These are phyloP conservation scores for Iguana delicatissima DNA, from an alignment of 2,797 vertebrate genomes.

Conservation along the genomic window DNA sequence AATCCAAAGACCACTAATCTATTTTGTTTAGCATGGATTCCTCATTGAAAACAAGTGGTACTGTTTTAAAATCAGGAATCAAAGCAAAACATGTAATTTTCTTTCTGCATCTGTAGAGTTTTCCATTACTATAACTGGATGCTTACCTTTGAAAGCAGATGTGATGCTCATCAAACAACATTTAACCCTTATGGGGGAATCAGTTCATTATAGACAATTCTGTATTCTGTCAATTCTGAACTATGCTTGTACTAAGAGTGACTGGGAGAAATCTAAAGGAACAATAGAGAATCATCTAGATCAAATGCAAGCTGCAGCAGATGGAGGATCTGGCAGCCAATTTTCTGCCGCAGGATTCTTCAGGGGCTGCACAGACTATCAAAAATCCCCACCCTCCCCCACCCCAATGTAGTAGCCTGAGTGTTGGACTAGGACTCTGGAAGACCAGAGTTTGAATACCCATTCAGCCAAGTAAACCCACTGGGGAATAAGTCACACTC, in stretches of 20 bases:
- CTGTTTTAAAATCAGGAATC: slow-evolving; percentile 36
- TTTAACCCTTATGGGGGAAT: slow-evolving; percentile 18
- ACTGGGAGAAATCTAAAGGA: neutral
- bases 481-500: too few species aligned
- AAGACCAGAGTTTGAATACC: too few species aligned
- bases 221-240: neutral
- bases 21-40: slow-evolving; percentile 9
- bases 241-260: neutral
- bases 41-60: slow-evolving; percentile 42
- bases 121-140: slow-evolving; percentile 32
- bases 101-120: slow-evolving; percentile 44
- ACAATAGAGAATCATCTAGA: neutral
- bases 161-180: slow-evolving; percentile 38
- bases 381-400: too few species aligned
- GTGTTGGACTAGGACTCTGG: too few species aligned
- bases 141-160: slow-evolving; percentile 52
- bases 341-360: too few species aligned
- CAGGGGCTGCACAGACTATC: too few species aligned
- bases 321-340: too few species aligned
- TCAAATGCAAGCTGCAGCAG: neutral
- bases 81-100: slow-evolving; percentile 48
- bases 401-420: too few species aligned
- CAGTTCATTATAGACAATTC: neutral
- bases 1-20: neutral
- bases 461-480: too few species aligned